Conservation (phyloP, 2,113 vertebrate genomes). For the Alouatta palliata region DNA sequence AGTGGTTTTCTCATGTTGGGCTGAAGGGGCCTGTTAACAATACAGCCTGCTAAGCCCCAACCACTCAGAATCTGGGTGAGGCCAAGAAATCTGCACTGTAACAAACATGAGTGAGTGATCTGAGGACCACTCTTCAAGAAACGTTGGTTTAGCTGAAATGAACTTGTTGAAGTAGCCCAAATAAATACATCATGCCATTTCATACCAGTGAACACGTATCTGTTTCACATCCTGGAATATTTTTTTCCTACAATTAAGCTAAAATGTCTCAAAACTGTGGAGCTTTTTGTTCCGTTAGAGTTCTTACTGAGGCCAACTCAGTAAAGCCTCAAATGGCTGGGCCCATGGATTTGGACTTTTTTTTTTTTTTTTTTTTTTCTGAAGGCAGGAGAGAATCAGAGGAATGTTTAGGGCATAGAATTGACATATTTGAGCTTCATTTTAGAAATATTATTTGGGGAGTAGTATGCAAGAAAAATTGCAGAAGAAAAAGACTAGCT, state of each 20-base stretch:
- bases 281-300: background rate
- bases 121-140: background rate
- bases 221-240: constrained; percentile 20
- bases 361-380: background rate
- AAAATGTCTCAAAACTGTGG: background rate
- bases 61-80: background rate
- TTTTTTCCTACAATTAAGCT: constrained; percentile 23
- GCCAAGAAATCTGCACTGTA: background rate
- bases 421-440: background rate
- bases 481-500: background rate
- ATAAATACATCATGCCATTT: background rate
- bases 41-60: background rate
- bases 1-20: background rate
- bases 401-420: background rate
- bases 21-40: background rate
- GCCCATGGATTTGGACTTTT: background rate
- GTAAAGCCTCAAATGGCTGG: background rate
- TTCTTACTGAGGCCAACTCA: constrained; percentile 13
- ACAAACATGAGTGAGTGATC: background rate
- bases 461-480: background rate
- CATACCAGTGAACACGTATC: background rate
- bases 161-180: background rate
- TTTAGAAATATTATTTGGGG: background rate
- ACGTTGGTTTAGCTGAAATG: background rate
- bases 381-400: background rate